These are phyloP conservation scores for Bettongia penicillata DNA, from an alignment of 2,113 vertebrate genomes.

Conservation along the genomic window DNA sequence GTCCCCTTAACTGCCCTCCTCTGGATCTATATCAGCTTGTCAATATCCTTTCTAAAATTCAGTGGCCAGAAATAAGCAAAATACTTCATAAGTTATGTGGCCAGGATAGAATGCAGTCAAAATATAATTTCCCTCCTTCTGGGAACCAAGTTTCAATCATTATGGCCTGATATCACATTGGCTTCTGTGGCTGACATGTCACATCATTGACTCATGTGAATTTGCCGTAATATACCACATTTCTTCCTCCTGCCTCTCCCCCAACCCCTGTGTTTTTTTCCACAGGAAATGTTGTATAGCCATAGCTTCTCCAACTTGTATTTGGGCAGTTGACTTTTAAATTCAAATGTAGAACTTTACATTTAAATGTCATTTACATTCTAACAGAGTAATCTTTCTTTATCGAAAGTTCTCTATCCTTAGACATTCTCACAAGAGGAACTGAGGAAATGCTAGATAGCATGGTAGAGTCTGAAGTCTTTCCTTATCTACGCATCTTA, in stretches of 20 bases:
- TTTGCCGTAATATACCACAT: background rate
- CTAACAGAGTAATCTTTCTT: background rate
- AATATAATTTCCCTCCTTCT: background rate
- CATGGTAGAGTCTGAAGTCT: background rate
- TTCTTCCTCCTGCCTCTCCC: background rate
- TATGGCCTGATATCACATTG: background rate
- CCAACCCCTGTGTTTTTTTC: background rate
- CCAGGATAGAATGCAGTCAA: background rate
- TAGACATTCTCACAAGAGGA: background rate
- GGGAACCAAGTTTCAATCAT: background rate
- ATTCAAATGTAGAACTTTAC: background rate
- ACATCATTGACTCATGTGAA: background rate
- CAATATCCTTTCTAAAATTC: background rate
- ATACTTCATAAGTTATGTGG: background rate
- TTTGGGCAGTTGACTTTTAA: background rate
- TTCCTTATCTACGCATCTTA: background rate
- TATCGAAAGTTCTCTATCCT: background rate
- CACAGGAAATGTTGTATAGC: background rate
- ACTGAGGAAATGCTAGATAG: background rate
- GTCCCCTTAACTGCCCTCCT: background rate
- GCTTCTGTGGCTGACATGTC: background rate
- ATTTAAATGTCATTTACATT: background rate
- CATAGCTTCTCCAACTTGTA: background rate
- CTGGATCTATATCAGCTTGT: background rate
- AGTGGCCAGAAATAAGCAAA: background rate